Evolutionary conservation across 2,888 invertebrate species (phyloP).

Genomic region (Diachrysia chrysitis): DNA sequence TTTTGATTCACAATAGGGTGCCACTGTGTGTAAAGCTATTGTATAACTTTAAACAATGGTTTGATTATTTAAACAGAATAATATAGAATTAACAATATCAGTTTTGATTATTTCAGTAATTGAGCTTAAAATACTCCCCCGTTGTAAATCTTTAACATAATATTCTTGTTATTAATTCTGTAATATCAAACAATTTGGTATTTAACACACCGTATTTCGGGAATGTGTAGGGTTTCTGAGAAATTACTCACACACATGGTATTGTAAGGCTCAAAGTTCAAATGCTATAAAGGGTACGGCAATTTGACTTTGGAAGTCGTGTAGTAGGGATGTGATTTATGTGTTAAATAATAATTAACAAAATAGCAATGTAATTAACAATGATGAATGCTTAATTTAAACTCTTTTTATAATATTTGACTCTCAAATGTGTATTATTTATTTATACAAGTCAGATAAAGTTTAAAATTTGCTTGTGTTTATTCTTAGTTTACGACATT

Average conservation of each 20-base stretch:
- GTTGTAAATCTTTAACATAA: constrained; percentile 21
- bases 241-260: constrained; percentile 14
- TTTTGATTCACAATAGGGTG: too few relatives aligned
- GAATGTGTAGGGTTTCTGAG: constrained; percentile 17
- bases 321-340: background rate
- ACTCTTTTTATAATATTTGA: too few relatives aligned
- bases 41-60: background rate
- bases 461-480: too few relatives aligned
- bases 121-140: constrained; percentile 7
- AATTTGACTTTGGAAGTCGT: constrained; percentile 4
- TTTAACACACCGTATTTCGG: constrained; percentile 7
- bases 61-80: too few relatives aligned
- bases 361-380: too few relatives aligned
- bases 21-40: background rate
- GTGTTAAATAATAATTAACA: background rate
- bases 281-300: constrained; percentile 8
- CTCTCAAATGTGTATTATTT: too few relatives aligned
- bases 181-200: constrained; percentile 16
- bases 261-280: constrained; percentile 16
- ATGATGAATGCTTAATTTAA: too few relatives aligned
- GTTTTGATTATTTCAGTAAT: background rate
- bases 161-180: constrained; percentile 15
- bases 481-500: too few relatives aligned
- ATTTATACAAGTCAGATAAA: too few relatives aligned
- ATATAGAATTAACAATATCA: background rate